These are phyloP conservation scores for Tholera decimalis DNA, from an alignment of 2,888 invertebrate species.

Conservation along the genomic window DNA sequence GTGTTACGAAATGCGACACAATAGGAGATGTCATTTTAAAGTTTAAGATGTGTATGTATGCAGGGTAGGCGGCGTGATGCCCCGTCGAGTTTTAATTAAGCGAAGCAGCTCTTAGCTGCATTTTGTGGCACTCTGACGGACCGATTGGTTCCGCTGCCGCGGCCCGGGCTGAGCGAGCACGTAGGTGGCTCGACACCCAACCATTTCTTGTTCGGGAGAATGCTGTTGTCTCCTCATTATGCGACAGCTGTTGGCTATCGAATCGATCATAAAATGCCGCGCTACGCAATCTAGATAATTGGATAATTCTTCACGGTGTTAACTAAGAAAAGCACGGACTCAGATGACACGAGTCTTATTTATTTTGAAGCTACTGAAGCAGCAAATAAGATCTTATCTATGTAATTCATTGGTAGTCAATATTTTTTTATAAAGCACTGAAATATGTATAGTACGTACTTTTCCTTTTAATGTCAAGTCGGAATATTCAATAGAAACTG, in stretches of 20 bases:
- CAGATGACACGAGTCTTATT: slow-evolving; percentile 74
- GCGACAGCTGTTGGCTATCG: slow-evolving; percentile 82
- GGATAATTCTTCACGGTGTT: slow-evolving; percentile 85
- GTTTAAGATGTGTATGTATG: slow-evolving; percentile 76
- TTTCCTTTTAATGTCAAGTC: slow-evolving; percentile 33
- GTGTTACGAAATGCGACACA: slow-evolving; percentile 81
- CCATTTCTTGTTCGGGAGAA: slow-evolving; percentile 83
- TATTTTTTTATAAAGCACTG: slow-evolving; percentile 36
- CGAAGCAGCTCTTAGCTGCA: slow-evolving; percentile 83
- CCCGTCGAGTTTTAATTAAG: slow-evolving; percentile 89
- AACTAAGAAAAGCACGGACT: slow-evolving; percentile 80
- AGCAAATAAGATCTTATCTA: slow-evolving; percentile 69
- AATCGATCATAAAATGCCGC: slow-evolving; percentile 83
- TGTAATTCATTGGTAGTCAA: slow-evolving; percentile 39
- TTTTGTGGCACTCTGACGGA: slow-evolving; percentile 87
- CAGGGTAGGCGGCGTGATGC: slow-evolving; percentile 83
- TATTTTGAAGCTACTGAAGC: slow-evolving; percentile 70
- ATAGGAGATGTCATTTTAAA: slow-evolving; percentile 82
- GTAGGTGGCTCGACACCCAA: slow-evolving; percentile 88
- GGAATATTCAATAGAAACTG: slow-evolving; percentile 61
- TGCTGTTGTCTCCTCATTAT: slow-evolving; percentile 87
- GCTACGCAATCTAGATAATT: slow-evolving; percentile 85
- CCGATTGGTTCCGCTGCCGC: slow-evolving; percentile 86
- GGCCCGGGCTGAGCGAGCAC: slow-evolving; percentile 77
- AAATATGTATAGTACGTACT: slow-evolving; percentile 32